Evolutionary conservation across 2,888 invertebrate species (phyloP), one percentile per base, ranked within the genome.

Genomic region (Chalcosyrphus nemorum): DNA sequence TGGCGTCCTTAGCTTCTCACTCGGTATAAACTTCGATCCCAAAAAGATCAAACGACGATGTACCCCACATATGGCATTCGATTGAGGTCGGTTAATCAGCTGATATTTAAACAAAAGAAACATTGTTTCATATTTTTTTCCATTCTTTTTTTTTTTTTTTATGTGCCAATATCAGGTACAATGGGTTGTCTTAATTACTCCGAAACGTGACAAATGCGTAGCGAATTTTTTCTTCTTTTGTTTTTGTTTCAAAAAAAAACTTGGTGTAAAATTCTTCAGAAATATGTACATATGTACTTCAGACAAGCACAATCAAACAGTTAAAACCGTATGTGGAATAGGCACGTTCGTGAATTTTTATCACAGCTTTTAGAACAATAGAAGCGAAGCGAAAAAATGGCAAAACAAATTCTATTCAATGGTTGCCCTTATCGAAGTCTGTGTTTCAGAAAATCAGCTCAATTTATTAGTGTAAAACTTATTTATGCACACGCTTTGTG

Each of bases 341-440:
- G 77, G 52, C 81, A 82, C 81, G 81, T 82, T 72, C 77, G 72
- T 54, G 54, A 63, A 61, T 52, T 65, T 59, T 82, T 77, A 77
- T 82, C 77, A 50, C 56, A 43, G 24, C n/a, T 35, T 27, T 63
- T 63, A 27, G 6, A 76, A 77, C 72, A 77, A 82, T 66, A 65
- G n/a, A n/a, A n/a, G n/a, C n/a, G n/a, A n/a, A n/a, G n/a, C n/a
- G n/a, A n/a, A 63, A 59, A 45, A 32, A 35, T 38, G 32, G 5
- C 17, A 38, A 71, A 59, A 59, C 38, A 6, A 59, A 38, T 59
- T 50, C 47, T 24, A 9, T 47, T 21, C 17, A 38, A 70, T 41
- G 17, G 7, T 4, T 32, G 11, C 6, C 52, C 52, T 50, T 71
- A 71, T 71, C 59, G 59, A 27, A 57, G 50, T 43, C 6, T 15